Conservation (phyloP, 1,140 invertebrate species). For the Drosophila tropicalis region DNA sequence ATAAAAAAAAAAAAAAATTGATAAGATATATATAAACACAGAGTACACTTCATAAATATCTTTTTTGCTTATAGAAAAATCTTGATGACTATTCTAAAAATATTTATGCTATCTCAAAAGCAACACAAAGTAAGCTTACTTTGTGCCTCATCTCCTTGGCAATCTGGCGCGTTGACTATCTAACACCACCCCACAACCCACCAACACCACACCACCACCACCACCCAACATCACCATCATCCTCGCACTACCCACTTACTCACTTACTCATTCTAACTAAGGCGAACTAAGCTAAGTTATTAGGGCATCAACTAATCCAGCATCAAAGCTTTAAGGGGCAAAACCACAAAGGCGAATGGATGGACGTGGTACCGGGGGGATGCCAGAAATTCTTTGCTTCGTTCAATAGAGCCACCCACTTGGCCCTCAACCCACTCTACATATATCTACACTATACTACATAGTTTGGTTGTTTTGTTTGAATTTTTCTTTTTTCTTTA, state of each 20-base stretch:
- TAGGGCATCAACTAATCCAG: constrained; percentile 13
- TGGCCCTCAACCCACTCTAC: too few species aligned
- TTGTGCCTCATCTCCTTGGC: neutral
- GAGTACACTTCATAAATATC: constrained; percentile 1
- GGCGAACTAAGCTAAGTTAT: constrained; percentile 13
- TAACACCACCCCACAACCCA: too few species aligned
- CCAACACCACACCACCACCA: too few species aligned
- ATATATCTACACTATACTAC: constrained; percentile 4
- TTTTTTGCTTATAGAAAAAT: constrained; percentile 2
- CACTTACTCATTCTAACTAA: neutral
- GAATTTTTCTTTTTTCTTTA: neutral
- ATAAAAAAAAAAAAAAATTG: neutral
- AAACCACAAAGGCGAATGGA: constrained; percentile 2
- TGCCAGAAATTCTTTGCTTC: neutral
- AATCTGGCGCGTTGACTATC: neutral
- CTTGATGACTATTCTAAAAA: constrained; percentile 8
- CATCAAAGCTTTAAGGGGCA: constrained; percentile 11
- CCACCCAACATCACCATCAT: too few species aligned
- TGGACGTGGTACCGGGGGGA: too few species aligned
- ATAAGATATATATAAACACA: neutral
- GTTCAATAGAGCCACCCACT: neutral
- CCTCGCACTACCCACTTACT: neutral
- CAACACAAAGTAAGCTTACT: constrained; percentile 3
- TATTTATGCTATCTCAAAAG: constrained; percentile 1
- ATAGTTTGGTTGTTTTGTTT: constrained; percentile 14